Evolutionary conservation across 2,113 vertebrate species (phyloP).

Genomic region (Trochalopteron elliotii): DNA sequence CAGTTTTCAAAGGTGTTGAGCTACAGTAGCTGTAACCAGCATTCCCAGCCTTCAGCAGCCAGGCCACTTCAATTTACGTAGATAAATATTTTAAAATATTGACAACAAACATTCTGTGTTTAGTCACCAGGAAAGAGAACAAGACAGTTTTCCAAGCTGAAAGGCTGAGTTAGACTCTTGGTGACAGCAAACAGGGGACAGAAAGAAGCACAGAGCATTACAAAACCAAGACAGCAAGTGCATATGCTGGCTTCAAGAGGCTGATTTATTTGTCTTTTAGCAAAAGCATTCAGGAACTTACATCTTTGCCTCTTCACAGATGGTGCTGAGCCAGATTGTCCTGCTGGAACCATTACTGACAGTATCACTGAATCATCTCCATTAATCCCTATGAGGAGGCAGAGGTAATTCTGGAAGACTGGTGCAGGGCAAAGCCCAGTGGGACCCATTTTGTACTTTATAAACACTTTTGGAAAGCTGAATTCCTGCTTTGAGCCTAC

Average conservation of each 20-base stretch:
- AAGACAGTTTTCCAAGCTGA: not conserved
- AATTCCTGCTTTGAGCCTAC: not conserved
- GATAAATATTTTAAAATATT: conserved; percentile 15
- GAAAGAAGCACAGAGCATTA: not conserved
- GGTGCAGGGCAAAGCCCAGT: not conserved
- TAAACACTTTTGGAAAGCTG: conserved; percentile 3
- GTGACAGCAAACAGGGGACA: not conserved
- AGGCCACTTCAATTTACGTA: not conserved
- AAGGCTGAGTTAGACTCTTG: not conserved
- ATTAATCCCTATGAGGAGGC: not conserved
- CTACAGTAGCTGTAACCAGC: not conserved
- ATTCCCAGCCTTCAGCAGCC: not conserved
- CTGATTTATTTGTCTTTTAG: conserved; percentile 22
- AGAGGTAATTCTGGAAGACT: conserved; percentile 1
- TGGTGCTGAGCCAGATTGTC: conserved; percentile 5
- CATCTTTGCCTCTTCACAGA: conserved; percentile 17
- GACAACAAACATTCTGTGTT: not conserved
- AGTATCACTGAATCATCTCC: conserved; percentile 1
- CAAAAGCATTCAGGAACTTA: not conserved
- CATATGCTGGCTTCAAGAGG: not conserved
- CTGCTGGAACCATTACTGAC: conserved; percentile 18
- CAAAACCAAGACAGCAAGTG: not conserved
- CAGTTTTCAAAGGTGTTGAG: not conserved
- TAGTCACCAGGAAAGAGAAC: not conserved
- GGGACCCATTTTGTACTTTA: not conserved